phyloP scores from a whole-genome alignment of 2,113 vertebrate species.

The Puma concolor region DNA sequence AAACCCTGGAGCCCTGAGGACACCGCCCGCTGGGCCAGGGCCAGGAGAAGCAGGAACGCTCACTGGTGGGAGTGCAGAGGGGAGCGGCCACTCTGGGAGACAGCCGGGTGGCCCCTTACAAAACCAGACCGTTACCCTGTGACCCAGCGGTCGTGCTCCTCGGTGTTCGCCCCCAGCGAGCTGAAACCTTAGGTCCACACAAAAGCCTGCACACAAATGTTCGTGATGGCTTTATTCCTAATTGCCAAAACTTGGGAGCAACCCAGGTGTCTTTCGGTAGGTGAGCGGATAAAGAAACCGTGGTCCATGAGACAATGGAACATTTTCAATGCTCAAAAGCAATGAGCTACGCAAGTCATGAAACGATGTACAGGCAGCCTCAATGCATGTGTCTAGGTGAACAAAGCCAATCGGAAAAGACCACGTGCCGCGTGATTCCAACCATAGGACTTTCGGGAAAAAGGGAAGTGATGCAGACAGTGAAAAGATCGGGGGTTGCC shows the following conservation, averaged over 20 bases:
- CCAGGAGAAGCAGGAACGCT: rapidly evolving
- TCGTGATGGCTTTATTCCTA: background rate
- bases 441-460: background rate
- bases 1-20: rapidly evolving
- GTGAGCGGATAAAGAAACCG: background rate
- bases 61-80: rapidly evolving
- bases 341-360: background rate
- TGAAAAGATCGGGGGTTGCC: background rate
- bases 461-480: background rate
- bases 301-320: background rate
- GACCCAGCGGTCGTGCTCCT: background rate
- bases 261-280: background rate
- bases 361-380: background rate
- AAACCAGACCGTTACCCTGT: background rate
- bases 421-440: rapidly evolving
- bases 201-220: rapidly evolving
- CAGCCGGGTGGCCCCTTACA: background rate
- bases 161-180: background rate
- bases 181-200: background rate
- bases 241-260: background rate
- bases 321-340: background rate
- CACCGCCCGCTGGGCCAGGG: rapidly evolving
- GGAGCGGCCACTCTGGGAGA: background rate
- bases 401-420: background rate
- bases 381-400: background rate